phyloP scores from a whole-genome alignment of 2,888 invertebrate genomes.

The Zygothrica quintamaculata region DNA sequence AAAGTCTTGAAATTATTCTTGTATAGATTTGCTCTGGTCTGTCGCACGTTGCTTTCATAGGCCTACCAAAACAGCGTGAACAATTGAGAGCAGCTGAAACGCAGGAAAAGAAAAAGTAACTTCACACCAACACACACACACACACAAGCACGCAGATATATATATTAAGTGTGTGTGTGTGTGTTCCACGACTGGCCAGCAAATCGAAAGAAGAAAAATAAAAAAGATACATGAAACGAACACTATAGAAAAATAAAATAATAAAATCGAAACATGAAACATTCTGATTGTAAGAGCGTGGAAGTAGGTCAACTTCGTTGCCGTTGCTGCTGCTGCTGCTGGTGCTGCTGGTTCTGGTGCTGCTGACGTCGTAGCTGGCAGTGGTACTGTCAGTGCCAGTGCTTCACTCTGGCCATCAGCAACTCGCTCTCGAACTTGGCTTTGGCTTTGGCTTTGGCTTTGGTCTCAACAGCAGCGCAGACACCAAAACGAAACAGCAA shows the following conservation, averaged over 20 bases:
- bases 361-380: slow-evolving; percentile 11
- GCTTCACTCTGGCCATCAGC: slow-evolving; percentile 47
- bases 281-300: slow-evolving; percentile 82
- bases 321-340: slow-evolving; percentile 11
- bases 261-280: slow-evolving; percentile 83
- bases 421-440: slow-evolving; percentile 67
- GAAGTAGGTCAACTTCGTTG: slow-evolving; percentile 70
- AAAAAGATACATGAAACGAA: slow-evolving; percentile 71
- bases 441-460: slow-evolving; percentile 54
- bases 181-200: slow-evolving; percentile 38
- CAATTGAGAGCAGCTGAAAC: slow-evolving; percentile 75
- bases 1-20: slow-evolving; percentile 78
- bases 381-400: slow-evolving; percentile 15
- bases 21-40: slow-evolving; percentile 35
- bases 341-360: slow-evolving; percentile 13
- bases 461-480: slow-evolving; percentile 43
- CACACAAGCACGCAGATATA: slow-evolving; percentile 27
- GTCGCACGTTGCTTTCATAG: slow-evolving; percentile 65
- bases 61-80: slow-evolving; percentile 65
- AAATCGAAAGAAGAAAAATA: no score
- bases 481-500: slow-evolving; percentile 54
- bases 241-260: slow-evolving; percentile 72
- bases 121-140: slow-evolving; percentile 56
- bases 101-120: slow-evolving; percentile 77
- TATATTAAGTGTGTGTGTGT: no score